phyloP scores from a whole-genome alignment of 2,113 vertebrate species.

The Podarcis raffonei region DNA sequence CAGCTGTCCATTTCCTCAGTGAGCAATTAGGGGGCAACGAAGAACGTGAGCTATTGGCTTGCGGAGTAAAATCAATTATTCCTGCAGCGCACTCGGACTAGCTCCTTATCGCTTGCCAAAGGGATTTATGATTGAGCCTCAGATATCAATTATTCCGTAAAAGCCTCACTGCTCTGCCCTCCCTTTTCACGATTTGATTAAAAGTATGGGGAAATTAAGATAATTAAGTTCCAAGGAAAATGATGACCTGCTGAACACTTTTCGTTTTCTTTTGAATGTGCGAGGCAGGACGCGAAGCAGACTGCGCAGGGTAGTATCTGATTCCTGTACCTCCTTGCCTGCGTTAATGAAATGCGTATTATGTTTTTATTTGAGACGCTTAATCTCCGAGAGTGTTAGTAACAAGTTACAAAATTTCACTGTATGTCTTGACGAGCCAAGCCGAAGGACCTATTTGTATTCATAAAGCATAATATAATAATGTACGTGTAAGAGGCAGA shows the following conservation, averaged over 20 bases:
- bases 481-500: neutral
- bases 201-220: neutral
- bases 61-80: neutral
- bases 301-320: too few species aligned
- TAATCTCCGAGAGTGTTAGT: neutral
- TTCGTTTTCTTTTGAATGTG: neutral
- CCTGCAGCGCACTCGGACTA: neutral
- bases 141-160: neutral
- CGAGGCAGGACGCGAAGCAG: neutral
- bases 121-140: slow-evolving; percentile 13
- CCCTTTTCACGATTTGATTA: neutral
- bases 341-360: neutral
- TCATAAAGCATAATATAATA: neutral
- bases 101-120: neutral
- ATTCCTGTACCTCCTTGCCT: neutral
- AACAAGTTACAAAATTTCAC: neutral
- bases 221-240: slow-evolving; percentile 3
- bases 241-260: neutral
- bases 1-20: neutral
- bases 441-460: neutral
- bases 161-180: neutral
- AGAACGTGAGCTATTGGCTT: neutral
- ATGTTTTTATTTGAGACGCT: neutral
- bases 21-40: neutral
- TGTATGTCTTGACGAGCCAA: neutral